These are phyloP conservation scores for Scolopax bukidnonensis DNA, from an alignment of 2,797 vertebrate genomes.

Conservation along the genomic window DNA sequence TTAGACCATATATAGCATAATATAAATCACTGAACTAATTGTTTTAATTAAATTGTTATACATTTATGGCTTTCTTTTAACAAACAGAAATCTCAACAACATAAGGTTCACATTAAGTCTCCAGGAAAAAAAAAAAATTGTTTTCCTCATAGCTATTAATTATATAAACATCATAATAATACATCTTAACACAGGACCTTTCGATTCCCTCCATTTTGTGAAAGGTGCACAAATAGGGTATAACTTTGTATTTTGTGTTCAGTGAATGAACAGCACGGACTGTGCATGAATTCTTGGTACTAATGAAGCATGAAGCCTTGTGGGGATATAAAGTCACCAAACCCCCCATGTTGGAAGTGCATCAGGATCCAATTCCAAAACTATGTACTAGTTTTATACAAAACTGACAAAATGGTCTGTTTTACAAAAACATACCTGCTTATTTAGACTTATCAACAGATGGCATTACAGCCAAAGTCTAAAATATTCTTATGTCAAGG, in stretches of 20 bases:
- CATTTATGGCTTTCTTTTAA: neutral
- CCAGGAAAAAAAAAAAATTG: neutral
- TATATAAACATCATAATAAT: neutral
- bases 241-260: neutral
- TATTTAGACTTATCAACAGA: conserved; percentile 35
- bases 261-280: neutral
- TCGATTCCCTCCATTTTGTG: neutral
- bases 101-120: neutral
- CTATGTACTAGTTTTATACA: neutral
- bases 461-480: neutral
- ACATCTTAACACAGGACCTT: neutral
- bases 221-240: neutral
- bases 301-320: neutral
- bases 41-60: neutral
- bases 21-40: neutral
- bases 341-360: neutral
- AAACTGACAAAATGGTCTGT: neutral
- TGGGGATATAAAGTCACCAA: neutral
- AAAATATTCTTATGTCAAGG: neutral
- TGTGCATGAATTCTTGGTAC: neutral
- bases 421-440: conserved; percentile 24
- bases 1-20: neutral
- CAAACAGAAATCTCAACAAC: neutral
- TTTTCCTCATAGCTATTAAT: neutral
- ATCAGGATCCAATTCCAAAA: conserved; percentile 19